Evolutionary conservation across 2,797 vertebrate species (phyloP).

Genomic region (Pteronotus mesoamericanus): DNA sequence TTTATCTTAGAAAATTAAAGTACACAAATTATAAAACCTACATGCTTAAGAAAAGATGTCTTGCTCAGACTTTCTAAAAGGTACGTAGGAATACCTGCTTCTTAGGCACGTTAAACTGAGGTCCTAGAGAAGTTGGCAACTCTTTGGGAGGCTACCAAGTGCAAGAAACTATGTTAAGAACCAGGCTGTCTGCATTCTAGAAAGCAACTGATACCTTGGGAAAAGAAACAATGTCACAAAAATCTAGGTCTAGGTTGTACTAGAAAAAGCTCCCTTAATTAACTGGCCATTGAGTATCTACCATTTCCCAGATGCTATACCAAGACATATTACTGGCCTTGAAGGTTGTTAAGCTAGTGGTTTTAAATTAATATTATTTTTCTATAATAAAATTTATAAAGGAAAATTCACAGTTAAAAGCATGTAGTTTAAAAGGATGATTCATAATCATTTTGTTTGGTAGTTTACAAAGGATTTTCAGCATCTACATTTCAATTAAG

Average conservation of each 20-base stretch:
- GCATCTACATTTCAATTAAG: not conserved
- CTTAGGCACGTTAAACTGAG: not conserved
- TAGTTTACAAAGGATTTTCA: conserved; percentile 23
- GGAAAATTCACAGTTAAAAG: conserved; percentile 21
- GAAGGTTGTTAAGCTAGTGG: not conserved
- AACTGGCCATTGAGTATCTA: not conserved
- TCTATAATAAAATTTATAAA: not conserved
- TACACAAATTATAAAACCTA: not conserved
- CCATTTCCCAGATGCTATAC: not conserved
- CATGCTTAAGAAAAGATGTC: not conserved
- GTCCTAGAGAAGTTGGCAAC: not conserved
- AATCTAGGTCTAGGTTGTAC: not conserved
- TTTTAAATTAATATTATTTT: not conserved
- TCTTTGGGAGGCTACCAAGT: not conserved
- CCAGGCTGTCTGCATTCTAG: not conserved
- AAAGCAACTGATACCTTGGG: not conserved
- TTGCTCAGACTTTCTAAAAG: not conserved
- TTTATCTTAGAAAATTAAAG: not conserved
- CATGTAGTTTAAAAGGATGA: not conserved
- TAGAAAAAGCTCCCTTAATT: not conserved
- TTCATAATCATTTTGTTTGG: not conserved
- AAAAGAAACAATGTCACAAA: not conserved
- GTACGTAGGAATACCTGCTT: not conserved
- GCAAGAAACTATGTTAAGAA: not conserved
- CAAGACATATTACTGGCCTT: not conserved